Conservation (phyloP, 1,140 invertebrate genomes). For the fruit fly (Drosophila melanogaster) region Release_6_plus_ISO1_MT NT_033779.5:3935501-3936000, state of each 20-base stretch:
- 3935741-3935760: slow-evolving; percentile 51
- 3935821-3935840: slow-evolving; percentile 43
- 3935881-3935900: slow-evolving; percentile 14
- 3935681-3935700: slow-evolving; percentile 11
- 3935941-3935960: slow-evolving; percentile 53
- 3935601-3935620: too few species aligned
- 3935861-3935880: slow-evolving; percentile 60
- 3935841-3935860: slow-evolving; percentile 49
- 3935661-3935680: not conserved
- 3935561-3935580: too few species aligned
- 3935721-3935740: slow-evolving; percentile 10
- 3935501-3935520: slow-evolving; percentile 13
- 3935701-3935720: slow-evolving; percentile 27
- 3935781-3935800: slow-evolving; percentile 19
- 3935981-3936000: slow-evolving; percentile 52
- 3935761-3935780: slow-evolving; percentile 39
- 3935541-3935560: too few species aligned
- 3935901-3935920: slow-evolving; percentile 35
- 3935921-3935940: slow-evolving; percentile 41
- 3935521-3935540: too few species aligned
- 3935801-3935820: slow-evolving; percentile 14
- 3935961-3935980: slow-evolving; percentile 28
- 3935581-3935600: too few species aligned
- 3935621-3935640: too few species aligned
- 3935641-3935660: not conserved